A percentile compares a stretch with the other conserved stretches of the same genome.
Evolutionary conservation across 2,113 vertebrate species (phyloP).

Genomic region (Elgaria multicarinata): DNA sequence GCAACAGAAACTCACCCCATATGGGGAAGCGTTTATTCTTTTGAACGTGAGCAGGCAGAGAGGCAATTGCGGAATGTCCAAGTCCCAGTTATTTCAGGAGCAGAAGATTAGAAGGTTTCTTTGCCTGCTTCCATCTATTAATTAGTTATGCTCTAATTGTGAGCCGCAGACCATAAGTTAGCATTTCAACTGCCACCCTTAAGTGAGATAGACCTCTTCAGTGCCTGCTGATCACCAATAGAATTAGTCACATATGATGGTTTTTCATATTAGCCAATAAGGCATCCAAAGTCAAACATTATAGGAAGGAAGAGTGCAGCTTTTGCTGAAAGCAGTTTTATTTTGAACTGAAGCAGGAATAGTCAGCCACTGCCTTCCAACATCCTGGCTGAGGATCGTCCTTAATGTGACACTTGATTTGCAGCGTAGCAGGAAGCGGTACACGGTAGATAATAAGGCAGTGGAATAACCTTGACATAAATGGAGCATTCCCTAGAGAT

Average conservation of each 20-base stretch:
- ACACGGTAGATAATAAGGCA: not conserved
- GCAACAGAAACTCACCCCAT: not conserved
- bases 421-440: fast-evolving
- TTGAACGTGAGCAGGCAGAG: not conserved
- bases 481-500: not conserved
- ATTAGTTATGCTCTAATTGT: not conserved
- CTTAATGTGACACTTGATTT: constrained; percentile 26
- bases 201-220: not conserved
- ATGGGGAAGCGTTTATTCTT: not conserved
- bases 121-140: not conserved
- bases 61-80: not conserved
- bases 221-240: not conserved
- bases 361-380: not conserved
- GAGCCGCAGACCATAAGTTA: not conserved
- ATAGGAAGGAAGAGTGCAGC: not conserved
- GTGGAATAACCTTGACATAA: not conserved
- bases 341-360: not conserved
- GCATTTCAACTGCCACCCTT: not conserved
- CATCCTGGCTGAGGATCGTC: not conserved
- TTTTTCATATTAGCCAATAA: not conserved
- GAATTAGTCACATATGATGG: fast-evolving
- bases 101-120: not conserved
- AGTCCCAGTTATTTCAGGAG: not conserved
- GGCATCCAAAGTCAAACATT: fast-evolving
- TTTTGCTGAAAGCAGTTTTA: not conserved